These are phyloP conservation scores for Falcaria lacertinaria DNA, from an alignment of 2,888 invertebrate species.

Conservation along the genomic window DNA sequence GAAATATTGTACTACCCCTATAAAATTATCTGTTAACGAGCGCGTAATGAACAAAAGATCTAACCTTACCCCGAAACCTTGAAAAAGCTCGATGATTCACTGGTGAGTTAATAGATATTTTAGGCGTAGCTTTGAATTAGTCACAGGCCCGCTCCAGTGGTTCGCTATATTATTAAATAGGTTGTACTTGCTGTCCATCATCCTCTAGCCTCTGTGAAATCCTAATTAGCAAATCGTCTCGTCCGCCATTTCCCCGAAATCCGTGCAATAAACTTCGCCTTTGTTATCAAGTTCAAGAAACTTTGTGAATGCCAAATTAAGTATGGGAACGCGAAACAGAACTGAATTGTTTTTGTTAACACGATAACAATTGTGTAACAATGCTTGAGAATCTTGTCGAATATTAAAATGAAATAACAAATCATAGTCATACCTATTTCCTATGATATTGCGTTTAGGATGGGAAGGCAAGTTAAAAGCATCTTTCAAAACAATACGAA, in stretches of 20 bases:
- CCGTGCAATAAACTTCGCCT: constrained; percentile 11
- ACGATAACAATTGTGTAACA: neutral
- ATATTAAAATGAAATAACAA: neutral
- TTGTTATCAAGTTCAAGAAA: constrained; percentile 4
- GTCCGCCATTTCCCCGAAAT: constrained; percentile 16
- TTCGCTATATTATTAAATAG: constrained; percentile 20
- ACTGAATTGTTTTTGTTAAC: neutral
- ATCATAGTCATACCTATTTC: neutral
- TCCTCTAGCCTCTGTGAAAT: constrained; percentile 34
- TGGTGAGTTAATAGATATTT: constrained; percentile 13
- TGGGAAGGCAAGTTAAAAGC: neutral
- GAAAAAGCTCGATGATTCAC: neutral
- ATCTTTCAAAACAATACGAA: too few relatives aligned
- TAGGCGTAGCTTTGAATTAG: constrained; percentile 32
- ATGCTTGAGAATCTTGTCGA: neutral
- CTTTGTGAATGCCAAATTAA: neutral
- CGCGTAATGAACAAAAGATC: too few relatives aligned
- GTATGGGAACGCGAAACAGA: neutral
- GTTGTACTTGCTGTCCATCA: constrained; percentile 26
- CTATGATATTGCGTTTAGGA: neutral
- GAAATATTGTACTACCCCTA: too few relatives aligned
- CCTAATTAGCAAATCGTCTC: constrained; percentile 22
- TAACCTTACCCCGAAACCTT: too few relatives aligned
- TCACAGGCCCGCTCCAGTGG: constrained; percentile 31
- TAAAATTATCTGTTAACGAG: too few relatives aligned